phyloP scores from a whole-genome alignment of 1,140 invertebrate species.

The Halictus rubicundus region DNA sequence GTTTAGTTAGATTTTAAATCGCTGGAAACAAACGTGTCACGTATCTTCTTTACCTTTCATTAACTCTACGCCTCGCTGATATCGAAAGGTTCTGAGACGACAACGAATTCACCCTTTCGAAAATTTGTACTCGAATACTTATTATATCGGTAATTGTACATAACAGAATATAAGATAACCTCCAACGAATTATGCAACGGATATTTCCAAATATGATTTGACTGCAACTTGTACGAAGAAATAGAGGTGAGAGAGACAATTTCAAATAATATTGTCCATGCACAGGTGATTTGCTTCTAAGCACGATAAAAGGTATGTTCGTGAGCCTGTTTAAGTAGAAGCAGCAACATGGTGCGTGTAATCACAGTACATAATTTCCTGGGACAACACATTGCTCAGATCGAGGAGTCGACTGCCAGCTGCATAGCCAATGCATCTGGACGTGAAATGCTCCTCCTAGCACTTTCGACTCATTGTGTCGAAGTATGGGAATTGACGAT shows the following conservation, averaged over 20 bases:
- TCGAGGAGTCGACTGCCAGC: constrained; percentile 84
- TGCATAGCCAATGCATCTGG: constrained; percentile 79
- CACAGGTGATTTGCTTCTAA: not conserved
- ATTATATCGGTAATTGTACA: not conserved
- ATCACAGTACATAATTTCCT: constrained; percentile 87
- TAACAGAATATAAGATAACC: constrained; percentile 34
- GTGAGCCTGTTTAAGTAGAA: constrained; percentile 1
- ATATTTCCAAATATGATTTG: not conserved
- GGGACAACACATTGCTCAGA: constrained; percentile 84
- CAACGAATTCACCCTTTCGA: constrained; percentile 12
- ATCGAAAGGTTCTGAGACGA: not conserved
- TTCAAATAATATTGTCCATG: not conserved
- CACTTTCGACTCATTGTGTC: constrained; percentile 83
- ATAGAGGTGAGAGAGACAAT: not conserved
- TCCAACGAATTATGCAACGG: constrained; percentile 20
- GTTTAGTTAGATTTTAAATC: not conserved
- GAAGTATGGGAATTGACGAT: constrained; percentile 83
- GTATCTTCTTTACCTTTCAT: not conserved
- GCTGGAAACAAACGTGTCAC: not conserved
- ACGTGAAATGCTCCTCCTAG: constrained; percentile 81
- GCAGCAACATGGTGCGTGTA: constrained; percentile 84
- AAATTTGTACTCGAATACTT: not conserved
- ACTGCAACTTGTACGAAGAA: constrained; percentile 7
- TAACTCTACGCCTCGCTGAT: not conserved
- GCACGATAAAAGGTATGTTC: constrained; percentile 13